Percentiles rank a stretch among this genome's conserved stretches.
These are phyloP conservation scores for Rafetus swinhoei DNA, from an alignment of 2,113 vertebrate genomes.

Conservation along the genomic window DNA sequence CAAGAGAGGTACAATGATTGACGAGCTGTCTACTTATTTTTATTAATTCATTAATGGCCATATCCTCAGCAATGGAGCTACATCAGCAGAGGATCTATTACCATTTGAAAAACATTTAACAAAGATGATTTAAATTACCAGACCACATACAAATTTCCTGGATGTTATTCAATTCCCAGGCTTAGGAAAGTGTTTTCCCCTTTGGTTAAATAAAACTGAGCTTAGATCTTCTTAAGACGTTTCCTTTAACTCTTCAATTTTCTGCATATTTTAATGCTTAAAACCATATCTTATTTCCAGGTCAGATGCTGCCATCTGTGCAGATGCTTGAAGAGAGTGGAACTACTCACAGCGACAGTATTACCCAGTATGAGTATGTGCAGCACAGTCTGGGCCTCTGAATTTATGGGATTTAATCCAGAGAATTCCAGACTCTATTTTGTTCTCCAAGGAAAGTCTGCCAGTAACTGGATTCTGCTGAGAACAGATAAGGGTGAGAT, in stretches of 20 bases:
- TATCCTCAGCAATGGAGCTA: not conserved
- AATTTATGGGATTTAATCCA: constrained; percentile 55
- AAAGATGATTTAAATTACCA: constrained; percentile 57
- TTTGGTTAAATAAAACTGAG: constrained; percentile 17
- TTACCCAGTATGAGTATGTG: constrained; percentile 12
- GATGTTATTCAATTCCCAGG: constrained; percentile 21
- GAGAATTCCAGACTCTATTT: constrained; percentile 68
- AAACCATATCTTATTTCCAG: not conserved
- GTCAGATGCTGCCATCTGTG: constrained; percentile 39
- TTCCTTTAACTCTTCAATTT: constrained; percentile 54
- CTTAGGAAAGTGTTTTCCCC: not conserved
- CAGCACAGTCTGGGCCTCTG: not conserved
- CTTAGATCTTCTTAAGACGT: not conserved
- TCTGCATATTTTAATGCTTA: constrained; percentile 36
- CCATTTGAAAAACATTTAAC: constrained; percentile 12
- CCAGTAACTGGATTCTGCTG: constrained; percentile 42
- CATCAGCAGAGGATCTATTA: not conserved
- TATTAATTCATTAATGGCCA: not conserved
- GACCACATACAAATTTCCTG: not conserved
- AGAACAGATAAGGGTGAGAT: constrained; percentile 75
- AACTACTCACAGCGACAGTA: not conserved
- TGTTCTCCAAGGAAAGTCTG: constrained; percentile 68
- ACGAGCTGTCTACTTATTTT: not conserved
- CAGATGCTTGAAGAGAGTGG: constrained; percentile 28
- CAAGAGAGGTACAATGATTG: not conserved